These are phyloP conservation scores for Spheniscus humboldti DNA, from an alignment of 2,797 vertebrate genomes.

Conservation along the genomic window DNA sequence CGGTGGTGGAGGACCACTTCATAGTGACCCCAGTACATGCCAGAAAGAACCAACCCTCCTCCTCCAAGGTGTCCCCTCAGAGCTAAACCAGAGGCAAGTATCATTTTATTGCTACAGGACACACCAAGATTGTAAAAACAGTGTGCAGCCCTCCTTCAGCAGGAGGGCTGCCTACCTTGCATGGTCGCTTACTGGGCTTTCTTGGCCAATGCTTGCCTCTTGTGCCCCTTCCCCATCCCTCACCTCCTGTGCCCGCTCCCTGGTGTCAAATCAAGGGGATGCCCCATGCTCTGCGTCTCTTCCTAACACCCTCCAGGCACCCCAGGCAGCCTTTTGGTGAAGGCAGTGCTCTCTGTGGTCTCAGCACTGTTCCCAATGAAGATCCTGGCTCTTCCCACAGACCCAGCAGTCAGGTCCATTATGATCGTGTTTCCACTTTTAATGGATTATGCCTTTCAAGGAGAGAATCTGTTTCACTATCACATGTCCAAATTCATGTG, in stretches of 20 bases:
- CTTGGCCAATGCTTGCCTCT: background rate
- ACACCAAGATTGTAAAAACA: background rate
- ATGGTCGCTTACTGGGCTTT: background rate
- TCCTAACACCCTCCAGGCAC: background rate
- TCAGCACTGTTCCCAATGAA: background rate
- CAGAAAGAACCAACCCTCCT: background rate
- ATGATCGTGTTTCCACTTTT: background rate
- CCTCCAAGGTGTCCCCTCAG: background rate
- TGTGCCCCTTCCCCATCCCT: background rate
- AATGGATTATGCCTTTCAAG: background rate
- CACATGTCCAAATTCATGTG: background rate
- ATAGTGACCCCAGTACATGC: background rate
- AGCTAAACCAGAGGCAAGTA: background rate
- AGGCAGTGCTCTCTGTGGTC: background rate
- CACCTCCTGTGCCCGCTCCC: background rate
- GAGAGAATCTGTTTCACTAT: background rate
- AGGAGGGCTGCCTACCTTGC: background rate
- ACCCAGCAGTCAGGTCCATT: background rate
- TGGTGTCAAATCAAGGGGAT: background rate
- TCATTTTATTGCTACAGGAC: background rate
- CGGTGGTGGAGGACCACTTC: background rate
- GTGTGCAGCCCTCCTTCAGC: background rate
- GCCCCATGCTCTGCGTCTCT: background rate
- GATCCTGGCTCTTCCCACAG: background rate
- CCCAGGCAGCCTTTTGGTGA: background rate